These are phyloP conservation scores for Mya arenaria DNA, from an alignment of 1,140 invertebrate genomes.

Conservation along the genomic window DNA sequence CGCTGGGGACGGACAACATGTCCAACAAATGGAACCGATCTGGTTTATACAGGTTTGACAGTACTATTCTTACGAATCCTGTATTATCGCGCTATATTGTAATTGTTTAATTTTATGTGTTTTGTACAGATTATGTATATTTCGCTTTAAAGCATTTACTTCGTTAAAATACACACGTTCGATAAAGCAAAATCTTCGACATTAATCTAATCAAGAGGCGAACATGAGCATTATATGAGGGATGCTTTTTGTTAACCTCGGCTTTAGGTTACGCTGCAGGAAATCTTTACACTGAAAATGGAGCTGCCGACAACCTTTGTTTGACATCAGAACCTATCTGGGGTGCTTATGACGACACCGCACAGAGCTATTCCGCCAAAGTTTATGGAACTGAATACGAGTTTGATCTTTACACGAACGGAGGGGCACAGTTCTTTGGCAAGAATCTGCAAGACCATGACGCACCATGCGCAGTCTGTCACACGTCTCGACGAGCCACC, in stretches of 20 bases:
- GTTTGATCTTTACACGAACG: background rate
- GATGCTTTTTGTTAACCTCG: too few species aligned
- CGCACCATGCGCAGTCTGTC: slow-evolving; percentile 30
- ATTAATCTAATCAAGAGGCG: too few species aligned
- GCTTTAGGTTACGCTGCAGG: slow-evolving; percentile 31
- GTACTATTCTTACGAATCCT: too few species aligned
- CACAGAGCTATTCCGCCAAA: background rate
- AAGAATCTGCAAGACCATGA: slow-evolving; percentile 26
- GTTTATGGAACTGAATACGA: slow-evolving; percentile 42
- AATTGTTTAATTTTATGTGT: too few species aligned
- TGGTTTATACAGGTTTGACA: too few species aligned
- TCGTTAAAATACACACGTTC: too few species aligned
- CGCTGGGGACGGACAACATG: slow-evolving; percentile 12
- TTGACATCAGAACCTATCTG: slow-evolving; percentile 25
- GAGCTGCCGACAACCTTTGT: slow-evolving; percentile 39
- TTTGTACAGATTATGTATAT: too few species aligned
- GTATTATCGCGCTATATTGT: too few species aligned
- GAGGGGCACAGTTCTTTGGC: background rate
- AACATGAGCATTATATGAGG: too few species aligned
- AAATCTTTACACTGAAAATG: background rate
- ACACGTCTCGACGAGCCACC: background rate
- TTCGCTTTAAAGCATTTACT: too few species aligned
- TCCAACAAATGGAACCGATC: background rate
- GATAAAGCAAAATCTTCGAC: too few species aligned
- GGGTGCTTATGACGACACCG: background rate